Percentiles rank a stretch among this genome's conserved stretches.
Evolutionary conservation across 2,888 invertebrate species (phyloP).

Genomic region (Hybos culiciformis): DNA sequence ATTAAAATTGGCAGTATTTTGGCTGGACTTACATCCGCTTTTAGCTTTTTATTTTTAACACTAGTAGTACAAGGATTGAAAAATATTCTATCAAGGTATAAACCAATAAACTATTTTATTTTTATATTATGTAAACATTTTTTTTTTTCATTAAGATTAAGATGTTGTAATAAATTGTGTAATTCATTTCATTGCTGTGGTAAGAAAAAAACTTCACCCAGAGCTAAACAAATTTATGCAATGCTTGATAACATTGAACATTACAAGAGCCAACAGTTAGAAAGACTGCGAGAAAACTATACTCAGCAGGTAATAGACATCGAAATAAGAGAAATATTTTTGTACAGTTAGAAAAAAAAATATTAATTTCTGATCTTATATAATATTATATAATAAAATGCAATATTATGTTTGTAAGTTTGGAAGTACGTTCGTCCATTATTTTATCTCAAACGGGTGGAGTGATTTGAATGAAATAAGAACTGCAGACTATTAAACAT

Average conservation of each 20-base stretch:
- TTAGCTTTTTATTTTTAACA: slow-evolving; percentile 64
- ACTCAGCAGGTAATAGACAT: slow-evolving; percentile 58
- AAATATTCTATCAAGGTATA: slow-evolving; percentile 56
- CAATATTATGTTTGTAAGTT: too few species aligned
- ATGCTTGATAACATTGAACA: slow-evolving; percentile 84
- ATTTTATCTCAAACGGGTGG: too few species aligned
- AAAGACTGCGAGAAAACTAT: slow-evolving; percentile 81
- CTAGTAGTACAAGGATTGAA: slow-evolving; percentile 63
- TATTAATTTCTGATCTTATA: too few species aligned
- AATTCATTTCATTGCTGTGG: slow-evolving; percentile 56
- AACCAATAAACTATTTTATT: slow-evolving; percentile 16
- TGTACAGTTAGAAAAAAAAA: too few species aligned
- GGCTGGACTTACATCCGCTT: slow-evolving; percentile 68
- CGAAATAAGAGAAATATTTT: not conserved
- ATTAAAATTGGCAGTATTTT: slow-evolving; percentile 73
- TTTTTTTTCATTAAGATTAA: slow-evolving; percentile 40
- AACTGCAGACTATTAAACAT: too few species aligned
- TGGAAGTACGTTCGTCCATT: too few species aligned
- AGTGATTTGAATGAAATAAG: too few species aligned
- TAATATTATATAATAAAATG: too few species aligned
- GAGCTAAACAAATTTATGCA: slow-evolving; percentile 69
- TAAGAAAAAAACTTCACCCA: slow-evolving; percentile 55
- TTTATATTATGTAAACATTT: not conserved
- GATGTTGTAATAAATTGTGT: slow-evolving; percentile 47
- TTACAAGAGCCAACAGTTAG: slow-evolving; percentile 79